Percentiles rank a stretch among this genome's conserved stretches.
Evolutionary conservation across 2,888 invertebrate species (phyloP).

Genomic region (Sphaerophoria taeniata): DNA sequence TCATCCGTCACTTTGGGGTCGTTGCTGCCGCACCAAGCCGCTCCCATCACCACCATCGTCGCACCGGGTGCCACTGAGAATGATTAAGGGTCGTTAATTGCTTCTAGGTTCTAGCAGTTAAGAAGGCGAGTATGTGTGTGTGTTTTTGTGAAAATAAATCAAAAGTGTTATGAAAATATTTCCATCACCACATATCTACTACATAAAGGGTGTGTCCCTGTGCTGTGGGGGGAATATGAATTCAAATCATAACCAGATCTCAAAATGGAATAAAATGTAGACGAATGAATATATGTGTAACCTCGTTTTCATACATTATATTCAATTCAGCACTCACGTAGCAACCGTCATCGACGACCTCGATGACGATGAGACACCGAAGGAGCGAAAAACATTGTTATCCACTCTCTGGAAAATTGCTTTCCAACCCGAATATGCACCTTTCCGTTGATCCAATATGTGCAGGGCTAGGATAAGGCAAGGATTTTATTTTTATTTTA

Average conservation of each 20-base stretch:
- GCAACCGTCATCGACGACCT: background rate
- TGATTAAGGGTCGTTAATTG: constrained; percentile 70
- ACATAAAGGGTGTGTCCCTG: constrained; percentile 55
- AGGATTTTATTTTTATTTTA: constrained; percentile 20
- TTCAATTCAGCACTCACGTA: constrained; percentile 45
- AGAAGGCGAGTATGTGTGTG: background rate
- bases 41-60: too few relatives aligned
- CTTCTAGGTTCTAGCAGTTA: constrained; percentile 24
- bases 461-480: constrained; percentile 22
- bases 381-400: constrained; percentile 60
- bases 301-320: constrained; percentile 52
- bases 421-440: constrained; percentile 70
- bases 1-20: constrained; percentile 67
- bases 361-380: constrained; percentile 1
- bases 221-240: background rate
- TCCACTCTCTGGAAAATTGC: constrained; percentile 63
- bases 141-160: constrained; percentile 13
- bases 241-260: constrained; percentile 40
- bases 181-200: constrained; percentile 14
- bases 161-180: constrained; percentile 28
- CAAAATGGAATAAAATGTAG: background rate
- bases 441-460: constrained; percentile 55
- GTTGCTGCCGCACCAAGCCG: too few relatives aligned
- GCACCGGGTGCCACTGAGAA: constrained; percentile 44
- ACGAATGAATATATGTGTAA: constrained; percentile 22